Conservation (phyloP, 2,888 invertebrate species). For the Chironomus tentans region DNA sequence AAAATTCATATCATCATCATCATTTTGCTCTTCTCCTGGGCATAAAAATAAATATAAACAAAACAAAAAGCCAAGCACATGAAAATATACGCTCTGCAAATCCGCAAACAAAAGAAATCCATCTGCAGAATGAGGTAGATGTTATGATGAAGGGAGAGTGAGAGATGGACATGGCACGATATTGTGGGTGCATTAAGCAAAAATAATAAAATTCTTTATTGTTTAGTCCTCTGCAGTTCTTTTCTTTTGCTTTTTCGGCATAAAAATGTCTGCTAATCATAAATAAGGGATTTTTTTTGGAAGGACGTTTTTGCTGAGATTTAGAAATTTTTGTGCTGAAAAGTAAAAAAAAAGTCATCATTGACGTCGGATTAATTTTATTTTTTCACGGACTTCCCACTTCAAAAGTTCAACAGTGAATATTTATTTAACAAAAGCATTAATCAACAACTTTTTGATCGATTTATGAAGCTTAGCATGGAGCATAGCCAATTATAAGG, state of each 20-base stretch:
- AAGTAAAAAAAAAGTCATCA: too few relatives aligned
- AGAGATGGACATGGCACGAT: neutral
- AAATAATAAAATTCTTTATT: slow-evolving; percentile 26
- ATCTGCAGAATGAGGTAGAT: neutral
- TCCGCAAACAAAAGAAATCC: slow-evolving; percentile 24
- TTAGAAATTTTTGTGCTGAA: too few relatives aligned
- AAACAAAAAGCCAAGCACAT: slow-evolving; percentile 3
- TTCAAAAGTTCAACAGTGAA: too few relatives aligned
- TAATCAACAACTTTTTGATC: too few relatives aligned
- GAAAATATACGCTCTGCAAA: slow-evolving; percentile 7
- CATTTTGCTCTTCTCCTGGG: neutral
- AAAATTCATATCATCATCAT: neutral
- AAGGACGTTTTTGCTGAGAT: too few relatives aligned
- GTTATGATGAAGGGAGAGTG: neutral
- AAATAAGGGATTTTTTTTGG: too few relatives aligned
- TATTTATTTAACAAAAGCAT: too few relatives aligned
- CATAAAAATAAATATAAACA: neutral
- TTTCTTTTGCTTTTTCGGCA: neutral
- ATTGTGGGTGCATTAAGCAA: slow-evolving; percentile 20
- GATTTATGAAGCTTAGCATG: too few relatives aligned
- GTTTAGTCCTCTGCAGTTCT: neutral
- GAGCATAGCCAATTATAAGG: too few relatives aligned
- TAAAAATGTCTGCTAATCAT: neutral
- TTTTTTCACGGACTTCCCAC: too few relatives aligned
- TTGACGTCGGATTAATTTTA: too few relatives aligned